These are phyloP conservation scores for Felis catus DNA, from an alignment of 2,113 vertebrate species.

Conservation along the genomic window DNA sequence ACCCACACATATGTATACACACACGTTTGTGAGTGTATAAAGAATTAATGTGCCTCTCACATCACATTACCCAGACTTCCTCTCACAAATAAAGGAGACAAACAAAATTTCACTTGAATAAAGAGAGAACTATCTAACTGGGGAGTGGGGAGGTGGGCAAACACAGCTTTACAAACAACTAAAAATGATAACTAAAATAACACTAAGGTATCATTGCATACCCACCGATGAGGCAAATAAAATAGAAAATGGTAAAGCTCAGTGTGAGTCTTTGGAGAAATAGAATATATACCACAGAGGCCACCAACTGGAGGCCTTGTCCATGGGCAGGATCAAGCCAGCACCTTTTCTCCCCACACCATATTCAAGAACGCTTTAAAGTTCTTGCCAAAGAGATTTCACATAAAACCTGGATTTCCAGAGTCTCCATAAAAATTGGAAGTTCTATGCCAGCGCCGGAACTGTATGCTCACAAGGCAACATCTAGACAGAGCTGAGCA, in stretches of 20 bases:
- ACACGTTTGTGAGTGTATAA: not conserved
- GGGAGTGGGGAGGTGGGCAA: not conserved
- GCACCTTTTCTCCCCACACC: not conserved
- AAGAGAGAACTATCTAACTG: not conserved
- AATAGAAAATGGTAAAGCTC: not conserved
- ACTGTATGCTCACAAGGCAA: not conserved
- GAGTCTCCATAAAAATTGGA: not conserved
- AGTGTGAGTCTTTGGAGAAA: not conserved
- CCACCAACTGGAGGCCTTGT: not conserved
- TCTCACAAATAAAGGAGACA: not conserved
- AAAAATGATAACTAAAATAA: not conserved
- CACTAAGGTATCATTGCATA: not conserved
- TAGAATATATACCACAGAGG: not conserved
- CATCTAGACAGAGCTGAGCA: not conserved
- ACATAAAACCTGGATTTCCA: not conserved
- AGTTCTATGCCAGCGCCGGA: not conserved
- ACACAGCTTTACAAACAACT: not conserved
- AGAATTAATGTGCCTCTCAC: not conserved
- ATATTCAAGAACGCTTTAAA: not conserved
- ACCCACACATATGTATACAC: not conserved
- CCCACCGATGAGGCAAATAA: not conserved
- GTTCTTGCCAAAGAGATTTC: not conserved
- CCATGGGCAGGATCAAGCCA: not conserved
- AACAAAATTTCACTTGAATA: not conserved
- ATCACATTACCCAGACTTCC: not conserved